Evolutionary conservation across 2,113 vertebrate genomes (phyloP).

Genomic region (Pionites leucogaster): DNA sequence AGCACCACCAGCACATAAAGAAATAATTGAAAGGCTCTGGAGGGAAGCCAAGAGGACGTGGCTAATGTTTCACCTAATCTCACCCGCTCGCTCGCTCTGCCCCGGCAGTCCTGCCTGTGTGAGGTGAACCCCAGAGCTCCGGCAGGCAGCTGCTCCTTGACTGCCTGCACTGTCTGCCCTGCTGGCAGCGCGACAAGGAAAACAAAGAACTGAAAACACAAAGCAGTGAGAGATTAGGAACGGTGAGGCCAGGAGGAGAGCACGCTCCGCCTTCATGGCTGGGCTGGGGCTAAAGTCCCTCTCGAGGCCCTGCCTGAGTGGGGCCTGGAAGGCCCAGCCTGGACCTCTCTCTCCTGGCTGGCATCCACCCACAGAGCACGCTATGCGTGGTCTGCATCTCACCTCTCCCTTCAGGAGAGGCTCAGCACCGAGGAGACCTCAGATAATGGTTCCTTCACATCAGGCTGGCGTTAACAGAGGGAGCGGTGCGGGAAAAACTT

Average conservation of each 20-base stretch:
- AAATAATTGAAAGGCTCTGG: constrained; percentile 77
- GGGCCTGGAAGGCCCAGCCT: background rate
- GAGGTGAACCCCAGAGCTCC: background rate
- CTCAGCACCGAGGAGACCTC: background rate
- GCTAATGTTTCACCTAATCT: constrained; percentile 80
- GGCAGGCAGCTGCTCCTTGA: constrained; percentile 41
- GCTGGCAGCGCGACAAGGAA: constrained; percentile 24
- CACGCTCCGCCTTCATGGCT: rapidly evolving
- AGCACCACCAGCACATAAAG: constrained; percentile 72
- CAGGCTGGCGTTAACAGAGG: rapidly evolving
- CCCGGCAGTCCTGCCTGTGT: background rate
- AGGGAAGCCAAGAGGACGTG: constrained; percentile 58
- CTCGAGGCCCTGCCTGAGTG: background rate
- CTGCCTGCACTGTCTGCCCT: constrained; percentile 48
- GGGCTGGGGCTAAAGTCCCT: background rate
- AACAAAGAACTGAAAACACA: background rate
- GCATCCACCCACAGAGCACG: background rate
- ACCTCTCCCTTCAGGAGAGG: background rate
- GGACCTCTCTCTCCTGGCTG: background rate
- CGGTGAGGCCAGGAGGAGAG: rapidly evolving
- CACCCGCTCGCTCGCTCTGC: constrained; percentile 9
- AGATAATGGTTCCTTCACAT: background rate
- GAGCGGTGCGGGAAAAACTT: background rate
- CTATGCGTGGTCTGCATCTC: rapidly evolving
- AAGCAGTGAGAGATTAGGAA: background rate